Base-by-base conservation (phyloP, 2,888 invertebrate species). In the Agrilus mali region DNA sequence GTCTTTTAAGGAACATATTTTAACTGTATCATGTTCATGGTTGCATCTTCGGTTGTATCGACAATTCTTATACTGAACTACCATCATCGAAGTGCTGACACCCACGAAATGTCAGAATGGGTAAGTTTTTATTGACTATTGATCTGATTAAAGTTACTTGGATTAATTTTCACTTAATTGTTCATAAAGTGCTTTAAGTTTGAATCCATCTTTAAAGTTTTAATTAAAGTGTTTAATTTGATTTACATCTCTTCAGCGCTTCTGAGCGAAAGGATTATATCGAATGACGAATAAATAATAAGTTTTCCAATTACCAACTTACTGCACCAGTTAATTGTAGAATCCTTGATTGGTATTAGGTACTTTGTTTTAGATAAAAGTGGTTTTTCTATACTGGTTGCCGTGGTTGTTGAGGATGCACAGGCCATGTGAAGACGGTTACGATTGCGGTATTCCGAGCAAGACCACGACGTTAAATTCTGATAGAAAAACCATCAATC, bases 21-120 rank as follows among this genome's bases (percentile, higher is more conserved):
- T 79, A 95, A 95, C 77, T 94, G 94, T 75, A 95, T 95, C 74
- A 96, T 96, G 96, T 92, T 95, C 73, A 95, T 95, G 94, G 94
- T 95, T 72, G 94, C 95, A 60, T 89, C 94, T 61, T 95, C 95
- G 56, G 94, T 96, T 67, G 92, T 95, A 64, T 92, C 93, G 68
- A 96, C 95, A 53, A 95, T 96, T 65, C 84, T 95, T 63, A 94
- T 96, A 68, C 81, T 96, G 63, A 96, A 95, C 75, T 95, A 93
- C 74, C 95, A 96, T 73, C 94, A 95, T 74, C 81, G 95, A 64
- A 92, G 90, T 69, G 81, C 94, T 59, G 93, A 95, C 71, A 94
- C 93, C 56, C 94, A 95, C 72, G 87, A 86, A 71, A 94, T 96
- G 92, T 90, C 94, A 64, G 81, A 85, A 66, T 94, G 94, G 92